These are phyloP conservation scores for Oscheius myriophilus DNA, from an alignment of 2,888 invertebrate species.

Conservation along the genomic window DNA sequence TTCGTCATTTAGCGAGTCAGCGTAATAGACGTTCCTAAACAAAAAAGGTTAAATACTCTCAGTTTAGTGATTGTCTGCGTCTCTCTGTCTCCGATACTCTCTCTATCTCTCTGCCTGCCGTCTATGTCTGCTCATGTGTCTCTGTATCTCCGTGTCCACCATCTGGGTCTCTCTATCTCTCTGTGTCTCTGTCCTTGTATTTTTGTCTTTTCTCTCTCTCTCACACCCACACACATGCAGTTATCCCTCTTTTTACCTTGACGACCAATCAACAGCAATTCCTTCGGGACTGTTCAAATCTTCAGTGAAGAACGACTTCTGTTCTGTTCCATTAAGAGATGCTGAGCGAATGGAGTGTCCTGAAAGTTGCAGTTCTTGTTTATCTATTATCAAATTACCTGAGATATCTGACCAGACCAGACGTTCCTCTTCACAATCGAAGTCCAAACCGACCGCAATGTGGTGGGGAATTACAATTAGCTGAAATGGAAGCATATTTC, in stretches of 20 bases:
- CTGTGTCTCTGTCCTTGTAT: not conserved
- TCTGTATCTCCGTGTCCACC: no score
- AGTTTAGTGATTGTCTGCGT: not conserved
- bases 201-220: not conserved
- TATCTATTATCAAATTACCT: slow-evolving; percentile 71
- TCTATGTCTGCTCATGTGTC: no score
- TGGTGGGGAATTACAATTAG: slow-evolving; percentile 82
- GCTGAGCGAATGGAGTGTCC: slow-evolving; percentile 68
- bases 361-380: slow-evolving; percentile 13
- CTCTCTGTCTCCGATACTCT: not conserved
- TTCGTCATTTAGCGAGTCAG: slow-evolving; percentile 79
- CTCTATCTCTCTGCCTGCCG: no score
- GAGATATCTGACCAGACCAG: slow-evolving; percentile 94
- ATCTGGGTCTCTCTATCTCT: no score
- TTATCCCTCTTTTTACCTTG: slow-evolving; percentile 70
- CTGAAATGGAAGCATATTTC: slow-evolving; percentile 30
- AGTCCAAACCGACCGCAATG: slow-evolving; percentile 89
- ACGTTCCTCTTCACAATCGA: slow-evolving; percentile 86
- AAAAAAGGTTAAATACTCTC: not conserved
- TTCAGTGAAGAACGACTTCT: slow-evolving; percentile 52
- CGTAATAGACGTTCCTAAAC: slow-evolving; percentile 92
- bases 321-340: slow-evolving; percentile 66
- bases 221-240: no score
- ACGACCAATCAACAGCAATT: slow-evolving; percentile 89
- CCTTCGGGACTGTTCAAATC: slow-evolving; percentile 87